Evolutionary conservation across 1,140 invertebrate species (phyloP), one percentile per base, ranked within the genome.

Genomic region (Gonatopus flavifemur): DNA sequence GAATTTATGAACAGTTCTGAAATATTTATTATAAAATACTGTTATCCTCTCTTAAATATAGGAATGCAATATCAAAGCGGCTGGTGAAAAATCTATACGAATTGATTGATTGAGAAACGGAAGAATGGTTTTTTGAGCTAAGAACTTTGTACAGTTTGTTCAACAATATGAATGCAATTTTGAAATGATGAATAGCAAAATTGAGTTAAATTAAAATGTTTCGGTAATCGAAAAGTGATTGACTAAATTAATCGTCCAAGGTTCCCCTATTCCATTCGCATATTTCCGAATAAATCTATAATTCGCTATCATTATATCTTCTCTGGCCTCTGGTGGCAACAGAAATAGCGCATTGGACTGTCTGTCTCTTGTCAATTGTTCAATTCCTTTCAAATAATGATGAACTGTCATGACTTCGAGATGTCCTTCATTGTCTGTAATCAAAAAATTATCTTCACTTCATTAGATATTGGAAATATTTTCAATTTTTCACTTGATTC

Each of bases 221-320:
- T n/a, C n/a, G n/a, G n/a, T n/a, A n/a, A n/a, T n/a, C n/a, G n/a
- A 49, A 6, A 15, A 49, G 48, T 82, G 74, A 64, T 78, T 82
- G 3, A 77, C 62, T 37, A 75, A 55, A 51, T 76, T 81, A 18
- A 78, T 66, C 5, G 69, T 78, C 82, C 82, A 83, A 3, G 66
- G 39, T 3, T 69, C 67, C 37, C 72, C 64, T 22, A 57, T 53
- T 10, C 72, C 76, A 61, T 77, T 72, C 0, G 72, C 79, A 57
- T 76, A 82, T 42, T 80, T 78, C 30, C 76, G 64, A 36, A 76
- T 72, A 58, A 82, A 83, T 50, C 70, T 62, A 55, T 74, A 78
- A 57, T 76, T 77, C 37, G 59, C 64, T 21, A 74, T 22, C 39
- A 66, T 41, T 25, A 45, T 64, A 55, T 21, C 57, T 46, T 45